A percentile compares a stretch with the other conserved stretches of the same genome.
phyloP scores from a whole-genome alignment of 2,113 vertebrate species.

The Hypomesus transpacificus region DNA sequence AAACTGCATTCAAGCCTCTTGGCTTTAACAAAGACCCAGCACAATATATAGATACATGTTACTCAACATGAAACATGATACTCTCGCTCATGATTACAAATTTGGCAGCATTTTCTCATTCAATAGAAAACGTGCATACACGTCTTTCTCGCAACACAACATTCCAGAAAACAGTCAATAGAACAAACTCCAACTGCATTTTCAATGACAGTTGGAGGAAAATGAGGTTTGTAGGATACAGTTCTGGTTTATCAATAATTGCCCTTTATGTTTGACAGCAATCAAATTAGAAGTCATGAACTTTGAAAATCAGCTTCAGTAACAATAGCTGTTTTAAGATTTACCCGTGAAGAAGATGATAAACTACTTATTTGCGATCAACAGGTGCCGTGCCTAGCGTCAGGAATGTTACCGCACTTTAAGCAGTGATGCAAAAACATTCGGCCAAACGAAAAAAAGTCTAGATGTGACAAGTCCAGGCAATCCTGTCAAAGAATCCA shows the following conservation, averaged over 20 bases:
- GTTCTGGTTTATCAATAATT: no score
- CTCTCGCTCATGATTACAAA: conserved; percentile 17
- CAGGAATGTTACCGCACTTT: conserved; percentile 68
- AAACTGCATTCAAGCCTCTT: conserved; percentile 54
- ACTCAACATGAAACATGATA: conserved; percentile 12
- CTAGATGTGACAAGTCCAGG: conserved; percentile 49
- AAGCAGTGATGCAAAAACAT: conserved; percentile 34
- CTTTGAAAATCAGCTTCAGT: conserved; percentile 19
- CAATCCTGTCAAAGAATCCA: conserved; percentile 29
- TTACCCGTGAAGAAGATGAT: conserved; percentile 24
- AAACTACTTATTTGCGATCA: conserved; percentile 25
- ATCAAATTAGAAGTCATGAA: not conserved
- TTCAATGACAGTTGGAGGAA: no score
- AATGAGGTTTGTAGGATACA: no score
- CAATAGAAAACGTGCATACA: not conserved
- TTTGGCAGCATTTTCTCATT: conserved; percentile 49
- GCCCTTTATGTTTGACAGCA: not conserved
- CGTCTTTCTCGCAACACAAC: not conserved
- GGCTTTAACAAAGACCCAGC: conserved; percentile 5
- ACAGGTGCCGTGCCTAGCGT: conserved; percentile 41
- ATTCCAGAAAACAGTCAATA: conserved; percentile 43
- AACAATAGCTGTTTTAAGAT: conserved; percentile 22
- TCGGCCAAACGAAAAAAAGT: conserved; percentile 32
- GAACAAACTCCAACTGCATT: conserved; percentile 4
- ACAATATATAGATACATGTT: conserved; percentile 20